phyloP scores from a whole-genome alignment of 2,797 vertebrate genomes.

The Eupleurogrammus muticus region DNA sequence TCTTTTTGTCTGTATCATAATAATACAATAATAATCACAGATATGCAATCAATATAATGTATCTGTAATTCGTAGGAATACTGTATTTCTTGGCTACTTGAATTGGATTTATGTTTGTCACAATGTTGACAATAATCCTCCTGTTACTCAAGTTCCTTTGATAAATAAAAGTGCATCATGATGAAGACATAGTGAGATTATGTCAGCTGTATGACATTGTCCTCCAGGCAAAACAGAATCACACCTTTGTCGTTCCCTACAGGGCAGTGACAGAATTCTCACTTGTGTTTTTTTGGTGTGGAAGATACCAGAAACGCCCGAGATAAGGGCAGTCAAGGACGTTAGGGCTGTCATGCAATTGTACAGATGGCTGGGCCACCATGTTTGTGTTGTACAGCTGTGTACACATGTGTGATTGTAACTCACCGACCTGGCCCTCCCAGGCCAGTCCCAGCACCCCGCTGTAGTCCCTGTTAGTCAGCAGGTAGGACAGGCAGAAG shows the following conservation, averaged over 20 bases:
- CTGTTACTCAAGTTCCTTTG: no score
- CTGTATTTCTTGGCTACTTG: no score
- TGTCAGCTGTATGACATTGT: background rate
- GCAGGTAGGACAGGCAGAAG: conserved; percentile 88
- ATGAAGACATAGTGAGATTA: no score
- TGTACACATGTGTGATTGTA: background rate
- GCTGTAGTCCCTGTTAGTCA: conserved; percentile 88
- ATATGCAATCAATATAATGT: no score
- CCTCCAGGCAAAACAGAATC: background rate
- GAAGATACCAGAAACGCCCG: background rate
- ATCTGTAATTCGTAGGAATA: no score
- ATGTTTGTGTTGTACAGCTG: background rate
- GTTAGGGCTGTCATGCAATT: background rate
- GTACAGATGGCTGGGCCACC: background rate
- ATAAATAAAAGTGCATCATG: no score
- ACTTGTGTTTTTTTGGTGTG: background rate
- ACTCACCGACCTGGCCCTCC: conserved; percentile 84
- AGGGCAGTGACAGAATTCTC: background rate
- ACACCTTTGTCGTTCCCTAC: background rate
- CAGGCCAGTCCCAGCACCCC: conserved; percentile 87
- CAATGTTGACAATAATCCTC: no score
- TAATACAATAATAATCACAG: no score
- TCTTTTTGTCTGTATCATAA: no score
- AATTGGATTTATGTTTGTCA: no score
- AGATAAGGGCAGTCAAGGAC: background rate